Conservation (phyloP, 2,888 invertebrate genomes). For the Eudemis profundana region DNA sequence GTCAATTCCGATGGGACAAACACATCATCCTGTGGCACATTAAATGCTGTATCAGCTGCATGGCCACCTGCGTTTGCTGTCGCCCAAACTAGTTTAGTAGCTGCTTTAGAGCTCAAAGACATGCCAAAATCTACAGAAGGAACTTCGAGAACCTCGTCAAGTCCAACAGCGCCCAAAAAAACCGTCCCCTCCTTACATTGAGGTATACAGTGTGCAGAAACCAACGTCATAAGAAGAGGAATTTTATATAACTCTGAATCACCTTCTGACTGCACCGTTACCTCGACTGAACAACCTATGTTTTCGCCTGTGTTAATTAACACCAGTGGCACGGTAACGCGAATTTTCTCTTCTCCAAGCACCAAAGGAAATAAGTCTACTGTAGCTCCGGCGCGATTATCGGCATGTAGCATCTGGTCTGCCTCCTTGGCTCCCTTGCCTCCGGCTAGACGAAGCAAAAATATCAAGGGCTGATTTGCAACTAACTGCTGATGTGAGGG, state of each 20-base stretch:
- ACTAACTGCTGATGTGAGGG: conserved; percentile 53
- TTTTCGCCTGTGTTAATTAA: conserved; percentile 58
- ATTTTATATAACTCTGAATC: conserved; percentile 51
- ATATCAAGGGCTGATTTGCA: conserved; percentile 67
- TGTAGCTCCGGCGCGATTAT: conserved; percentile 72
- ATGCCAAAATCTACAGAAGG: conserved; percentile 65
- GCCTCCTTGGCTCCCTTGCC: conserved; percentile 65
- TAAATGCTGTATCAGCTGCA: conserved; percentile 62
- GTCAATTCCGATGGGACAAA: conserved; percentile 65
- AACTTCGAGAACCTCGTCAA: conserved; percentile 60
- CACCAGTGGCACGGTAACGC: conserved; percentile 57
- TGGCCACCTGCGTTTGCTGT: conserved; percentile 62
- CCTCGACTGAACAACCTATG: conserved; percentile 58
- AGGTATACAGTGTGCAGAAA: conserved; percentile 75
- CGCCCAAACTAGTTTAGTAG: conserved; percentile 70
- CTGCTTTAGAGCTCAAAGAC: conserved; percentile 61
- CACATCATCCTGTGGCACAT: conserved; percentile 63
- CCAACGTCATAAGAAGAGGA: conserved; percentile 68
- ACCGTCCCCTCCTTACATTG: conserved; percentile 67
- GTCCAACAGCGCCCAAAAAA: conserved; percentile 67
- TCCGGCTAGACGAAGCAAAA: conserved; percentile 61
- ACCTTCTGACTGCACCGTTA: conserved; percentile 56
- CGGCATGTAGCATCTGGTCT: conserved; percentile 66
- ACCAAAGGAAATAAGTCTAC: conserved; percentile 73
- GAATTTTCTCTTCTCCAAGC: conserved; percentile 67